These are phyloP conservation scores for Picathartes gymnocephalus DNA, from an alignment of 2,113 vertebrate species.

Conservation along the genomic window DNA sequence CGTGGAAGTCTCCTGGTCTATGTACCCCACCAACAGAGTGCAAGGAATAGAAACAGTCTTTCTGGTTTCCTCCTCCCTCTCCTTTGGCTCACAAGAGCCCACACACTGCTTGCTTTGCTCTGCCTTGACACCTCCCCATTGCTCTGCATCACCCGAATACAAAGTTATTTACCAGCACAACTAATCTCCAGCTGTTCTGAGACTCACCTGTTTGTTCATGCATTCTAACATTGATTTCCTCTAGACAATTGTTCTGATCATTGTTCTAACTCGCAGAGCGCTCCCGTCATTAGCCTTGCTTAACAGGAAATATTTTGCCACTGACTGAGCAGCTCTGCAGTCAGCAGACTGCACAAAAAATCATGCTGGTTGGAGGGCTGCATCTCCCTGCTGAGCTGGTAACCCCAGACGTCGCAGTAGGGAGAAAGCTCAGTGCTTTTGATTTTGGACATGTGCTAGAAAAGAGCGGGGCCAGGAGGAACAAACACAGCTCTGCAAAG, in stretches of 20 bases:
- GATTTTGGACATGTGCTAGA: conserved; percentile 21
- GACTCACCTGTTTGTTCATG: conserved; percentile 57
- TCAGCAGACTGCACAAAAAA: neutral
- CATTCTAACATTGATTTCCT: conserved; percentile 61
- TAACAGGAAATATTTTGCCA: conserved; percentile 46
- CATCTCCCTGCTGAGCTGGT: neutral
- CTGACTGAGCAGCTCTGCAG: conserved; percentile 44
- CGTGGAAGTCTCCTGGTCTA: neutral
- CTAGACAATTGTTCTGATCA: conserved; percentile 58
- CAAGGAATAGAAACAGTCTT: neutral
- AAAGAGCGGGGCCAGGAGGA: neutral
- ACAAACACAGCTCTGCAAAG: neutral
- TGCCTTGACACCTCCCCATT: neutral
- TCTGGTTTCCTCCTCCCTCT: neutral
- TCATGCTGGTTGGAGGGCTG: neutral
- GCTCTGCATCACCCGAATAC: neutral
- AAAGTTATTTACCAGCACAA: conserved; percentile 35
- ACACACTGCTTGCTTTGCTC: neutral
- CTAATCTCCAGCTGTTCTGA: conserved; percentile 39
- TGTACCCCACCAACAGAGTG: neutral
- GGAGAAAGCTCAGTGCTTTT: neutral
- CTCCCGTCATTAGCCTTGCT: conserved; percentile 37
- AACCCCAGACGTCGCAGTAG: neutral
- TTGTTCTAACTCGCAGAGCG: conserved; percentile 39
- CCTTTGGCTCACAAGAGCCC: neutral